Percentiles rank a stretch among this genome's conserved stretches.
Conservation (phyloP, 2,113 vertebrate species). For the Alectura lathami region DNA sequence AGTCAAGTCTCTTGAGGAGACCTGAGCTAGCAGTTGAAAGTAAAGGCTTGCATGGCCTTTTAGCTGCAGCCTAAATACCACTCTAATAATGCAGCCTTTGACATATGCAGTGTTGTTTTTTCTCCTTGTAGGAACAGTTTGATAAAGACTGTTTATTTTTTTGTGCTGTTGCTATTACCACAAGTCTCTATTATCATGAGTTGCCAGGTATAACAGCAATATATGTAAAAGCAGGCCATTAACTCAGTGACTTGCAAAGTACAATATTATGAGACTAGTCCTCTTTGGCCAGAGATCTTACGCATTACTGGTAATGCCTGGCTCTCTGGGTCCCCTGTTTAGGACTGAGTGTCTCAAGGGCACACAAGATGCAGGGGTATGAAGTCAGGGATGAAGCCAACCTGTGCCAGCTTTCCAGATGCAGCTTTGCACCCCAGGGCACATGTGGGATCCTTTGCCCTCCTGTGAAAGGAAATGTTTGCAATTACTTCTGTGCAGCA, state of each 20-base stretch:
- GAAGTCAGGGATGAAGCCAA: not conserved
- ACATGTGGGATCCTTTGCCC: not conserved
- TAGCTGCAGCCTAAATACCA: not conserved
- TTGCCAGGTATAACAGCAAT: not conserved
- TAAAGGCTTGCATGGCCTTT: constrained; percentile 13
- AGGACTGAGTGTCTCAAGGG: not conserved
- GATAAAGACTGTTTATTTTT: not conserved
- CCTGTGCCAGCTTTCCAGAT: not conserved
- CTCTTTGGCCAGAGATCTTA: not conserved
- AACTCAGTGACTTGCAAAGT: not conserved
- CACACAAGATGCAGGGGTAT: accelerated
- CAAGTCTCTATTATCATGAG: not conserved
- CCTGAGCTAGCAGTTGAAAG: constrained; percentile 10
- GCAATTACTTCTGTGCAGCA: constrained; percentile 2
- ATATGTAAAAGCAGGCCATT: not conserved
- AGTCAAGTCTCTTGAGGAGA: not conserved
- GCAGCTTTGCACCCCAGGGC: not conserved
- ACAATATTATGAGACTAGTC: not conserved
- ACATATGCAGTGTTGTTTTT: not conserved
- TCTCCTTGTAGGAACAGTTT: not conserved
- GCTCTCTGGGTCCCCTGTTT: not conserved
- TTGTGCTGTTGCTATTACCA: not conserved
- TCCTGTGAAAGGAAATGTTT: not conserved
- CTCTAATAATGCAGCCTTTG: not conserved
- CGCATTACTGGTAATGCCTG: not conserved